phyloP scores from a whole-genome alignment of 1,140 invertebrate species.

The silkworm (Bombyx mori) region DNA sequence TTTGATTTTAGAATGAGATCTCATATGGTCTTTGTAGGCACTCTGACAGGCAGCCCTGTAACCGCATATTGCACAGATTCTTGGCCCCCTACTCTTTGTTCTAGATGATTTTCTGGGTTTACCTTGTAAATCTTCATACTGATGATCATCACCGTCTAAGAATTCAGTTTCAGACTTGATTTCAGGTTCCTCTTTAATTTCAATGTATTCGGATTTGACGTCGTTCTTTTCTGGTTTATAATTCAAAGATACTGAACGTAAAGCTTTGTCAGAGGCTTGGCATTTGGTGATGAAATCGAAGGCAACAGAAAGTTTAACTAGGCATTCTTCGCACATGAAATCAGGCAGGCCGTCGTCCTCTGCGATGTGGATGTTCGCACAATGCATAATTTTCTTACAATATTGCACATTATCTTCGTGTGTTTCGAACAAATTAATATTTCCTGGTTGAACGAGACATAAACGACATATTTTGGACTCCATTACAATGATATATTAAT shows the following conservation, averaged over 20 bases:
- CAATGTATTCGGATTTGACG: too few species aligned
- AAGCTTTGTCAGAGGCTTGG: conserved; percentile 43
- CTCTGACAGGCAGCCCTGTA: background rate
- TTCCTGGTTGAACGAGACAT: conserved; percentile 44
- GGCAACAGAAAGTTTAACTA: conserved; percentile 31
- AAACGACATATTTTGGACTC: conserved; percentile 46
- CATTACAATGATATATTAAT: conserved; percentile 17
- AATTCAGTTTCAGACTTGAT: conserved; percentile 29
- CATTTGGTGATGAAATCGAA: conserved; percentile 54
- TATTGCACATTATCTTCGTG: conserved; percentile 38
- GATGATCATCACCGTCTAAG: conserved; percentile 23
- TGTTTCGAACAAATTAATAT: conserved; percentile 43
- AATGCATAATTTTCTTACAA: conserved; percentile 42
- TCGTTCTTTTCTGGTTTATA: conserved; percentile 8
- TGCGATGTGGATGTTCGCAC: conserved; percentile 36
- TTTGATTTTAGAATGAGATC: background rate
- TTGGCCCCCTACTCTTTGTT: too few species aligned
- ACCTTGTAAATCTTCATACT: conserved; percentile 4
- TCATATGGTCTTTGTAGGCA: background rate
- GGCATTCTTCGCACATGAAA: conserved; percentile 41
- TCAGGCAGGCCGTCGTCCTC: conserved; percentile 51
- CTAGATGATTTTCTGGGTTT: background rate
- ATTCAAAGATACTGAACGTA: conserved; percentile 22
- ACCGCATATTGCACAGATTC: background rate
- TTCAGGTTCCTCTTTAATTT: conserved; percentile 10